A percentile compares a stretch with the other conserved stretches of the same genome.
phyloP scores from a whole-genome alignment of 2,888 invertebrate species.

The Ernsta delagoae region DNA sequence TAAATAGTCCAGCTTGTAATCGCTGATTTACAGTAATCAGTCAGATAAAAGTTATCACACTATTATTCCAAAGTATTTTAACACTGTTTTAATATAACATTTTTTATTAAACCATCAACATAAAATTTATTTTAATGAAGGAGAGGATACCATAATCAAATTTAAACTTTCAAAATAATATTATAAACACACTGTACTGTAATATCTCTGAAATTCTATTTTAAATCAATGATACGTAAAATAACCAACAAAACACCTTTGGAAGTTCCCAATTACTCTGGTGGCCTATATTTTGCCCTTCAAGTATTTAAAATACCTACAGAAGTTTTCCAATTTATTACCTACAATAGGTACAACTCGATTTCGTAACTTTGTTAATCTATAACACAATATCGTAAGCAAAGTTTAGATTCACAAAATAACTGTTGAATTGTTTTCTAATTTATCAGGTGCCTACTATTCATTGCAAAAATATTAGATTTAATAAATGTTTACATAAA shows the following conservation, averaged over 20 bases:
- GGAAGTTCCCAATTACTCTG: conserved; percentile 25
- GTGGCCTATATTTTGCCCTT: conserved; percentile 30
- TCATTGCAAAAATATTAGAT: not conserved
- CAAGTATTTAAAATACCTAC: conserved; percentile 36
- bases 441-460: not conserved
- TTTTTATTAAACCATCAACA: no score
- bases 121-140: not conserved
- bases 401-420: conserved; percentile 22
- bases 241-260: conserved; percentile 30
- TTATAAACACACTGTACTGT: no score
- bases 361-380: conserved; percentile 28
- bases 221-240: conserved; percentile 17
- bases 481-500: not conserved
- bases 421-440: conserved; percentile 4
- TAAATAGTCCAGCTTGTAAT: not conserved
- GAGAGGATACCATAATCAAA: not conserved
- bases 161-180: conserved; percentile 3
- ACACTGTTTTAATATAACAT: no score
- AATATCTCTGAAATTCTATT: conserved; percentile 6
- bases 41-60: no score
- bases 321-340: conserved; percentile 36
- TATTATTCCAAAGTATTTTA: no score
- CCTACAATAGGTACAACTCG: conserved; percentile 24
- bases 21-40: no score
- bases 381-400: conserved; percentile 18